phyloP scores from a whole-genome alignment of 2,888 invertebrate species.

The Pilophorus perplexus region DNA sequence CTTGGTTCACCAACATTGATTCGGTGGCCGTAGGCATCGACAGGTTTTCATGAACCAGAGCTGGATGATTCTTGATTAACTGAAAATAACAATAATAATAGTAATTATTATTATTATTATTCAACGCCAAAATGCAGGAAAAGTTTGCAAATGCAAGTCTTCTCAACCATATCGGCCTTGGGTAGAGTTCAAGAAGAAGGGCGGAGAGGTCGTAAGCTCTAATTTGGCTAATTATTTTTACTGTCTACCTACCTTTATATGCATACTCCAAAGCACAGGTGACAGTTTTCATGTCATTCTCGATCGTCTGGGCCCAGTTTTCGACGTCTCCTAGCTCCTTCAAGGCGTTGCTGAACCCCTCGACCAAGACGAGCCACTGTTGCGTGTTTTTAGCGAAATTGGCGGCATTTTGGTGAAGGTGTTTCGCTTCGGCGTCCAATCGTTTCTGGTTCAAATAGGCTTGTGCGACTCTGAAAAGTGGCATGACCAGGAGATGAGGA shows the following conservation, averaged over 20 bases:
- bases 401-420: conserved; percentile 87
- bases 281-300: conserved; percentile 90
- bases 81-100: no score
- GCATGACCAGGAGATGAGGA: neutral
- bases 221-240: no score
- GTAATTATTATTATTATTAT: no score
- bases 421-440: conserved; percentile 94
- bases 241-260: conserved; percentile 64
- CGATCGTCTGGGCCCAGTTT: conserved; percentile 97
- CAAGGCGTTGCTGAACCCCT: conserved; percentile 79
- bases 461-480: conserved; percentile 78
- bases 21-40: no score
- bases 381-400: conserved; percentile 95
- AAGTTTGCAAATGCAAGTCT: neutral
- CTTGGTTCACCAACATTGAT: no score
- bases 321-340: conserved; percentile 98
- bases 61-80: conserved; percentile 23
- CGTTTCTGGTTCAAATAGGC: conserved; percentile 98
- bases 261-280: conserved; percentile 90
- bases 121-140: neutral
- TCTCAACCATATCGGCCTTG: no score
- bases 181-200: no score
- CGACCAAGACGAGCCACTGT: conserved; percentile 91
- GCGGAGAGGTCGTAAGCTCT: no score
- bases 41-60: no score